A percentile compares a stretch with the other conserved stretches of the same genome.
These are phyloP conservation scores for Whitmania pigra DNA, from an alignment of 1,140 invertebrate species.

Conservation along the genomic window DNA sequence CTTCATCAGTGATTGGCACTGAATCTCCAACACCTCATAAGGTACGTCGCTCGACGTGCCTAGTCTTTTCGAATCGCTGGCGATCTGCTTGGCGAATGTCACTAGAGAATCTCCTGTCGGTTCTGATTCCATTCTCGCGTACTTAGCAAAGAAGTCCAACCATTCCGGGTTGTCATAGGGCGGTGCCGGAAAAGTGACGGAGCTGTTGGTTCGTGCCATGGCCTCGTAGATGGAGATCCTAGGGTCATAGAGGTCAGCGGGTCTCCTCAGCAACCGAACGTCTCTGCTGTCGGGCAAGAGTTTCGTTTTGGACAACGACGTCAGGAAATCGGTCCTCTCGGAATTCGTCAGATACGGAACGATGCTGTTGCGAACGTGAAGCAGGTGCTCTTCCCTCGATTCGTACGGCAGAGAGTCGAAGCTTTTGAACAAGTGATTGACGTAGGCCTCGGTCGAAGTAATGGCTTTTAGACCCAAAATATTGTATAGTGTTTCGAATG, in stretches of 20 bases:
- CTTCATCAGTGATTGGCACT: slow-evolving; percentile 15
- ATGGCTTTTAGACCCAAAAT: slow-evolving; percentile 15
- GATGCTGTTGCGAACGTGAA: slow-evolving; percentile 17
- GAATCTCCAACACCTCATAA: slow-evolving; percentile 1
- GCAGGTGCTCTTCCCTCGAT: slow-evolving; percentile 15
- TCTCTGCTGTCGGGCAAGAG: slow-evolving; percentile 10
- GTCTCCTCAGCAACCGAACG: slow-evolving; percentile 6
- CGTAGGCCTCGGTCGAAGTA: slow-evolving; percentile 11
- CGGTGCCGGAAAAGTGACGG: slow-evolving; percentile 16
- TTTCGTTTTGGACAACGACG: neutral
- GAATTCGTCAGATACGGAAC: slow-evolving; percentile 15
- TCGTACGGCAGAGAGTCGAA: slow-evolving; percentile 19
- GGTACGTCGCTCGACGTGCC: slow-evolving; percentile 1
- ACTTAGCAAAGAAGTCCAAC: slow-evolving; percentile 18
- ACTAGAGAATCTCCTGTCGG: slow-evolving; percentile 13
- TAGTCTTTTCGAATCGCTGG: neutral
- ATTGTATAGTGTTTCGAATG: slow-evolving; percentile 6
- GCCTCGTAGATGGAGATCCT: slow-evolving; percentile 19
- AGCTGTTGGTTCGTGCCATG: slow-evolving; percentile 7
- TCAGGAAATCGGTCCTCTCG: slow-evolving; percentile 11
- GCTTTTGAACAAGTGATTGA: slow-evolving; percentile 18
- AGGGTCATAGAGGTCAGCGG: slow-evolving; percentile 19
- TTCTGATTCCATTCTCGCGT: slow-evolving; percentile 14
- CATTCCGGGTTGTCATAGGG: slow-evolving; percentile 17
- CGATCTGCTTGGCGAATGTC: slow-evolving; percentile 20